phyloP scores from a whole-genome alignment of 1,140 invertebrate genomes.

The Hylyphantes graminicola region DNA sequence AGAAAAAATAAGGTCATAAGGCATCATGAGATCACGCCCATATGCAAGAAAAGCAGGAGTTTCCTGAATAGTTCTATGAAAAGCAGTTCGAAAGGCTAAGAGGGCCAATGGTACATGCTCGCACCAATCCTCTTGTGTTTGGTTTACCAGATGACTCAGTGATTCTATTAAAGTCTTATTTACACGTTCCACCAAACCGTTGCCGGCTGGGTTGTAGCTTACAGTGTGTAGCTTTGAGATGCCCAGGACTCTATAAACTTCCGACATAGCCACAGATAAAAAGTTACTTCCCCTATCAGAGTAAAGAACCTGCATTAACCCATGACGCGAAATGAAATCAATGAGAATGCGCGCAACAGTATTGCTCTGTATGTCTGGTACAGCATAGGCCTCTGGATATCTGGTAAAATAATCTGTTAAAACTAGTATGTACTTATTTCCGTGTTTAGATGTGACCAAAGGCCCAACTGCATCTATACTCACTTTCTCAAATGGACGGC shows the following conservation, averaged over 20 bases:
- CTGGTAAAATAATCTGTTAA: background rate
- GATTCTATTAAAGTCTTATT: constrained; percentile 27
- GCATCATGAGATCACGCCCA: background rate
- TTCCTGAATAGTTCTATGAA: background rate
- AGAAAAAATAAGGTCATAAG: background rate
- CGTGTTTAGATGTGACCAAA: background rate
- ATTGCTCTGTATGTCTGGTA: background rate
- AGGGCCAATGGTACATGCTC: background rate
- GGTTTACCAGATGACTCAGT: background rate
- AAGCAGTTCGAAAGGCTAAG: background rate
- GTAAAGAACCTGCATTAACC: background rate
- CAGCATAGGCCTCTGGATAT: background rate
- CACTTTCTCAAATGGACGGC: background rate
- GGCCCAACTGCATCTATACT: background rate
- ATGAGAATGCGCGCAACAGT: background rate
- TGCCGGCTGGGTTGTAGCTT: background rate
- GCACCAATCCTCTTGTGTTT: constrained; percentile 8
- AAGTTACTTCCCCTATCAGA: background rate
- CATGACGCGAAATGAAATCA: constrained; percentile 9
- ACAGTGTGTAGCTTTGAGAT: background rate
- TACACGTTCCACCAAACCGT: constrained; percentile 18
- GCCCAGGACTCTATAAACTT: background rate
- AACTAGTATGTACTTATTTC: background rate
- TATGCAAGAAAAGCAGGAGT: background rate
- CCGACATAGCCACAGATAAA: background rate